Base-by-base conservation (phyloP, 2,113 vertebrate genomes). In the Heloderma charlesbogerti region DNA sequence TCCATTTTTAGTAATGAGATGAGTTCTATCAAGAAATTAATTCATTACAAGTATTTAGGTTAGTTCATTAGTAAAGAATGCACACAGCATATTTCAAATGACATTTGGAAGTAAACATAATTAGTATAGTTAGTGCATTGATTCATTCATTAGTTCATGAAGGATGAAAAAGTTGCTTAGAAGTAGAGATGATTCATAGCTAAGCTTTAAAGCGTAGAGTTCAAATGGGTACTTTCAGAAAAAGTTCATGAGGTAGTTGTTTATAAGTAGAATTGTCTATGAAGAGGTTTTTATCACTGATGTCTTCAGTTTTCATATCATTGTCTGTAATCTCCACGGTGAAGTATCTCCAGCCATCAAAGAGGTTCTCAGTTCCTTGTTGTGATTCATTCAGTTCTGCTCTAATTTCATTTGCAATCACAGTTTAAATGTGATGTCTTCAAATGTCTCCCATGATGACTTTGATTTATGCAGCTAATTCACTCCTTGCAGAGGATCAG, bases 41-140 rank as follows among this genome's bases (percentile, higher is more conserved):
- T 78, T 43, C 75, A 78, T 78, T 78, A 25, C 75, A 78, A 45
- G 75, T 37, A 40, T 45, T 78, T 78, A 43, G 75, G 75, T 78
- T 43, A 78, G 60, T 78, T 78, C 40, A 78, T 78, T 78, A 78
- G 40, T 78, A 78, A 78, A 78, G 40, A 78, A 78, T 78, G 40
- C 40, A 78, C 40, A 78, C 75, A 78, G 75, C 75, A 78, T 78
- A 78, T 78, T 78, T 45, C 20, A 78, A 78, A 78, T 78, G 75
- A 78, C 75, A 78, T 78, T 78, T 78, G 40, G 40, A 78, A 43
- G 37, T 40, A 78, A 78, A 78, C 75, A 45, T 78, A 78, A 78
- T 78, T 78, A 78, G 40, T 78, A 78, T 0, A 40, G 37, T 78
- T 45, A 45, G 37, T 40, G 75, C 8, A 20, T 78, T 78, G 40